Evolutionary conservation across 2,113 vertebrate genomes (phyloP).

Genomic region (Muntiacus muntjak): DNA sequence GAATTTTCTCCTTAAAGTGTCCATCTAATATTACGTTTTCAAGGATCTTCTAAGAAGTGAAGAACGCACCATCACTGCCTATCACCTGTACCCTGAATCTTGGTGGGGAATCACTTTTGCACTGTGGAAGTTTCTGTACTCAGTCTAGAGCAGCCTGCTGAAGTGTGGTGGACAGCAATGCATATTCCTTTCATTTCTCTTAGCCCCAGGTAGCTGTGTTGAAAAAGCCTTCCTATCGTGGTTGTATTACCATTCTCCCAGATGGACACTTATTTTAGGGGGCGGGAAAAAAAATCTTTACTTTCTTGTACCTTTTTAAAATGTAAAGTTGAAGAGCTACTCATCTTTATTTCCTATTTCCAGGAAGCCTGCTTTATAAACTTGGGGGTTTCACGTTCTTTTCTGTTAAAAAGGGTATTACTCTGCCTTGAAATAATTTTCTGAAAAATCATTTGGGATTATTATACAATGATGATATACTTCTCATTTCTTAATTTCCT

Average conservation of each 20-base stretch:
- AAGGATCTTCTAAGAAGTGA: not conserved
- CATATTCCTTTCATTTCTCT: not conserved
- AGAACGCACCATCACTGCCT: accelerated
- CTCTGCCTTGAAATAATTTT: slow-evolving; percentile 62
- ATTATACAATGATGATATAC: slow-evolving; percentile 49
- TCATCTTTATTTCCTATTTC: slow-evolving; percentile 40
- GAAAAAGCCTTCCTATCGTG: not conserved
- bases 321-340: slow-evolving; percentile 32
- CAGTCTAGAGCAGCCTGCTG: not conserved
- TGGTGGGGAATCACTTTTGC: too few species aligned
- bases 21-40: not conserved
- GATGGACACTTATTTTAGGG: not conserved
- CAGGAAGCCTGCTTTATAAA: slow-evolving; percentile 52
- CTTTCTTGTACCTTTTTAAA: slow-evolving; percentile 48
- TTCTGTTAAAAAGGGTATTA: slow-evolving; percentile 46
- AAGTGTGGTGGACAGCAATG: not conserved
- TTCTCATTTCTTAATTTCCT: slow-evolving; percentile 73
- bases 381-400: not conserved
- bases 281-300: not conserved
- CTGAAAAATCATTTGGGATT: slow-evolving; percentile 62
- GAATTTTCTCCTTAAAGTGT: not conserved
- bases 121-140: not conserved
- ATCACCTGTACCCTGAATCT: accelerated
- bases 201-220: not conserved
- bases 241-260: slow-evolving; percentile 12